Evolutionary conservation across 2,797 vertebrate genomes (phyloP), one percentile per base, ranked within the genome.

Genomic region (Loriculus beryllinus): DNA sequence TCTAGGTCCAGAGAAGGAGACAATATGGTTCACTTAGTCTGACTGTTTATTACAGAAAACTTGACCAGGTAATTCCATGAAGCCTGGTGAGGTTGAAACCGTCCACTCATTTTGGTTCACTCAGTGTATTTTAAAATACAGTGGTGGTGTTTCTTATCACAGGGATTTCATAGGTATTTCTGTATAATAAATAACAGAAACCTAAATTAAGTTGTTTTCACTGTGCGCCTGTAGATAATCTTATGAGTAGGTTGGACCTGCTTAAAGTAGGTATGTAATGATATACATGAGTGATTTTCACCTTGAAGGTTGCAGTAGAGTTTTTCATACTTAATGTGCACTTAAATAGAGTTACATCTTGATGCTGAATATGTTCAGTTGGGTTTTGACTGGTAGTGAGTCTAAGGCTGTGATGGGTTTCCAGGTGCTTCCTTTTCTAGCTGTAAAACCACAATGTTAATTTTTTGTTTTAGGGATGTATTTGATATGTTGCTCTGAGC

Each of bases 401-500:
- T 54, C 51, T 67, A 71, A 92, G 47, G 49, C 35, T 43, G 28
- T 48, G 26, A 9, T 72, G 85, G 42, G n/a, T 92, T 88, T 87
- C 70, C 56, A 54, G 37, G 13, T 79, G 45, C 28, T 91, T 93
- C 31, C 48, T 82, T 93, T 49, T 72, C 64, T 72, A 49, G 63
- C 52, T 20, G 35, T 52, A 35, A 63, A 85, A 37, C 60, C 40
- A 45, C 56, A 17, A 7, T 72, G 52, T 77, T 90, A 91, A 56
- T 82, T 78, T 75, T 64, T n/a, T 83, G 86, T 48, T 80, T 93
- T 82, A 1, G 6, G 16, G 74, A 57, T 10, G 4, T 87, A 75
- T 91, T 63, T 90, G 92, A 81, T 96, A 54, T 88, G 85, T 92
- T 96, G 9, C 94, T 92, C 93, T 87, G 84, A 96, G 95, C 93